phyloP scores from a whole-genome alignment of 92 coral and sea anemone species.

The Bergia puertoricense region DNA sequence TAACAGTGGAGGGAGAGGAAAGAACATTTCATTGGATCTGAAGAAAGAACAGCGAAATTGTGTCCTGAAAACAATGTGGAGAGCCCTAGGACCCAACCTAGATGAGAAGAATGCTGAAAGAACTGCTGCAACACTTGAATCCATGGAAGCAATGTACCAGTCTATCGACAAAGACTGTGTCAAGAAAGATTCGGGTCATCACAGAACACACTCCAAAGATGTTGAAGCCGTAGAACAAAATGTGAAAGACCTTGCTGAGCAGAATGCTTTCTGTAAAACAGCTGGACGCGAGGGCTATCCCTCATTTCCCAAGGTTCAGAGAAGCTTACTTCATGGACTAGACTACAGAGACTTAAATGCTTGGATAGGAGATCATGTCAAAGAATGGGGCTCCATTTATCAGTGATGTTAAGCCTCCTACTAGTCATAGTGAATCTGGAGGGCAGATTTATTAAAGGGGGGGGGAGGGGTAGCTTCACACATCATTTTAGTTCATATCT shows the following conservation, averaged over 20 bases:
- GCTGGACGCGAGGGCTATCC: slow-evolving; percentile 51
- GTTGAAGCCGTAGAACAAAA: slow-evolving; percentile 54
- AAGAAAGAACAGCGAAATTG: slow-evolving; percentile 4
- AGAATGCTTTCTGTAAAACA: slow-evolving; percentile 42
- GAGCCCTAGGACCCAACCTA: slow-evolving; percentile 59
- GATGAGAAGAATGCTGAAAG: slow-evolving; percentile 66
- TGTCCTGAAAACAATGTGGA: slow-evolving; percentile 31
- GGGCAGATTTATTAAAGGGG: neutral
- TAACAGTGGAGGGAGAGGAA: neutral
- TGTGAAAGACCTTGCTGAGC: slow-evolving; percentile 46
- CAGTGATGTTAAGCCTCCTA: neutral
- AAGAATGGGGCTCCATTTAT: slow-evolving; percentile 27
- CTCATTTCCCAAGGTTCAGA: slow-evolving; percentile 59
- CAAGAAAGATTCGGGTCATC: slow-evolving; percentile 1
- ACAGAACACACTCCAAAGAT: slow-evolving; percentile 46
- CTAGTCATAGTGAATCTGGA: neutral
- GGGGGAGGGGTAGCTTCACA: no score
- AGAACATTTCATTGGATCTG: slow-evolving; percentile 27
- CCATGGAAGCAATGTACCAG: slow-evolving; percentile 38
- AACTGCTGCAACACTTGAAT: slow-evolving; percentile 59
- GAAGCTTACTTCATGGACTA: slow-evolving; percentile 51
- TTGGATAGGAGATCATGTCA: slow-evolving; percentile 52
- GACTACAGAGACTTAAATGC: slow-evolving; percentile 59
- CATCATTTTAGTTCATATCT: no score
- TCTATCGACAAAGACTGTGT: slow-evolving; percentile 63